Evolutionary conservation across 2,888 invertebrate species (phyloP).

Genomic region (Cephus spinipes): DNA sequence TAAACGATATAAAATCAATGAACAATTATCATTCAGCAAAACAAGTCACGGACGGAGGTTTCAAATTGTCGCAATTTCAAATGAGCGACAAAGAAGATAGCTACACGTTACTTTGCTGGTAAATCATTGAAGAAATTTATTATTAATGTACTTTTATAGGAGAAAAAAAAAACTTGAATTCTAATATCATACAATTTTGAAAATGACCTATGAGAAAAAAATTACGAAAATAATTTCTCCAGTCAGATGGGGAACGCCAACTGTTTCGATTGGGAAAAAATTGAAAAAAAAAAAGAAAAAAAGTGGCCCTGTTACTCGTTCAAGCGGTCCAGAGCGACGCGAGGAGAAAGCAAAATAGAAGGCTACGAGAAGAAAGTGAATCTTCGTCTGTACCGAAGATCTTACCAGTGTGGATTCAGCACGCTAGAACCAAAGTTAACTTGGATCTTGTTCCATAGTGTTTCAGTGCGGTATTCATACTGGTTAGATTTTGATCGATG

Average conservation of each 20-base stretch:
- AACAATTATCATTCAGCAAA: background rate
- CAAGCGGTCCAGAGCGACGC: constrained; percentile 32
- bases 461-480: background rate
- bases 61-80: background rate
- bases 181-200: background rate
- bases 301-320: constrained; percentile 24
- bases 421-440: background rate
- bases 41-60: background rate
- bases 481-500: background rate
- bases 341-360: constrained; percentile 50
- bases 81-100: background rate
- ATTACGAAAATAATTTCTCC: background rate
- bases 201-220: background rate
- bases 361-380: constrained; percentile 52
- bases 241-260: background rate
- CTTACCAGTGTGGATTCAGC: background rate
- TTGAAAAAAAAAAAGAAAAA: constrained; percentile 1
- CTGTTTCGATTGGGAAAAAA: background rate
- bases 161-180: background rate
- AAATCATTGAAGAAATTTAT: background rate
- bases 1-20: background rate
- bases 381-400: constrained; percentile 14
- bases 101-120: background rate
- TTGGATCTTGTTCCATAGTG: background rate
- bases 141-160: background rate